Evolutionary conservation across 2,113 vertebrate species (phyloP).

Genomic region (Nerophis lumbriciformis): DNA sequence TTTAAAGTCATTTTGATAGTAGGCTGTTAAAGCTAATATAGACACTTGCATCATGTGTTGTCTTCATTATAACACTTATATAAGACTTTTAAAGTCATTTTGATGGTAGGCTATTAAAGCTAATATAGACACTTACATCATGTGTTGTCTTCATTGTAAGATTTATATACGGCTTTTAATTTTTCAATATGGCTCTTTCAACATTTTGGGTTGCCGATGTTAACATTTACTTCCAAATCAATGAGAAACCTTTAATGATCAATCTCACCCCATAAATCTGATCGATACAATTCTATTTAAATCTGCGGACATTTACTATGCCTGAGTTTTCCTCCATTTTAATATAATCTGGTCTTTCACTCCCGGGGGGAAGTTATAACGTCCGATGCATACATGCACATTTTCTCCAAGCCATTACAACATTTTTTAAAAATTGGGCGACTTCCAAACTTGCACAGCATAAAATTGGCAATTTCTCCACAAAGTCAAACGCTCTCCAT

Average conservation of each 20-base stretch:
- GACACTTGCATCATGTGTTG: no score
- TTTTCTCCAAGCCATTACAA: conserved; percentile 48
- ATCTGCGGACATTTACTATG: conserved; percentile 12
- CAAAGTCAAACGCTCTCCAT: conserved; percentile 31
- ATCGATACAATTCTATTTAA: conserved; percentile 20
- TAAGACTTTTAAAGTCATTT: no score
- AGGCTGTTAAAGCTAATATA: no score
- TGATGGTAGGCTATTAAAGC: no score
- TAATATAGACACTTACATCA: no score
- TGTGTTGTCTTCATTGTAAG: no score
- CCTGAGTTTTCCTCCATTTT: conserved; percentile 22
- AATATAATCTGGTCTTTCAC: conserved; percentile 39
- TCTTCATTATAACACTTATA: no score
- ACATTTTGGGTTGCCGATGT: not conserved
- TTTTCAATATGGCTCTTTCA: no score
- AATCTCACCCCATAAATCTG: conserved; percentile 38
- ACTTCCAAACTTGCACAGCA: conserved; percentile 40
- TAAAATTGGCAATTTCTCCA: conserved; percentile 42
- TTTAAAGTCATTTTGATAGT: no score
- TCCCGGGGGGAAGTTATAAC: conserved; percentile 32
- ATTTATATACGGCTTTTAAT: no score
- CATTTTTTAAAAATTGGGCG: conserved; percentile 37
- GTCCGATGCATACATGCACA: conserved; percentile 46
- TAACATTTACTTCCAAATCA: conserved; percentile 17
- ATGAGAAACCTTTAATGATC: conserved; percentile 26